A percentile compares a stretch with the other conserved stretches of the same genome.
Evolutionary conservation across 1,140 invertebrate species (phyloP).

Genomic region (Lepeophtheirus salmonis): DNA sequence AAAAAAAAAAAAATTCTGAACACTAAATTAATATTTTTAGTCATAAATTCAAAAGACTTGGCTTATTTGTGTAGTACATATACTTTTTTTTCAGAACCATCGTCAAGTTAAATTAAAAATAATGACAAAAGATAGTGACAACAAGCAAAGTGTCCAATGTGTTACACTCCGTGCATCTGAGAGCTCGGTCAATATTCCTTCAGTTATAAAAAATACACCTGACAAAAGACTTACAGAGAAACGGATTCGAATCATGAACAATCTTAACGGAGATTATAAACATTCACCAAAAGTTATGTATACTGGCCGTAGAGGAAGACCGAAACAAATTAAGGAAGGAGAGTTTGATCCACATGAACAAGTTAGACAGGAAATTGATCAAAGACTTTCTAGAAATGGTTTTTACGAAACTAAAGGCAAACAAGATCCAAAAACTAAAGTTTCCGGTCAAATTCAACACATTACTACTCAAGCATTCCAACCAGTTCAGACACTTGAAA

Average conservation of each 20-base stretch:
- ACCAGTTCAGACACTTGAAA: no score
- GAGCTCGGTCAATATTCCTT: neutral
- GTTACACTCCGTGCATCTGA: neutral
- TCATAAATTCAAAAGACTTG: no score
- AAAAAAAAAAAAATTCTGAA: no score
- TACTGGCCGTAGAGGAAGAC: neutral
- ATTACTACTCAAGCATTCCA: no score
- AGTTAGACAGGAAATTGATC: neutral
- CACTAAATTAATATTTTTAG: no score
- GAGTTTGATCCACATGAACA: neutral
- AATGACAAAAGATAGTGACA: neutral
- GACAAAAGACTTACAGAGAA: neutral
- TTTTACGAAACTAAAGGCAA: neutral
- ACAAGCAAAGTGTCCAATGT: neutral
- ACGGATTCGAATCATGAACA: neutral
- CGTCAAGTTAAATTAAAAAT: neutral
- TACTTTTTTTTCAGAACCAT: neutral
- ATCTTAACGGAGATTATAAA: neutral
- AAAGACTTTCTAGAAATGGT: neutral
- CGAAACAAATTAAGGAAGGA: neutral
- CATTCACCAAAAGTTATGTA: neutral
- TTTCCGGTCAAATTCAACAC: no score
- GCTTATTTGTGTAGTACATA: no score
- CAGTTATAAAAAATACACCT: no score
- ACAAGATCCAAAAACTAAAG: neutral